Evolutionary conservation across 2,888 invertebrate species (phyloP).

Genomic region (Steromphala cineraria): DNA sequence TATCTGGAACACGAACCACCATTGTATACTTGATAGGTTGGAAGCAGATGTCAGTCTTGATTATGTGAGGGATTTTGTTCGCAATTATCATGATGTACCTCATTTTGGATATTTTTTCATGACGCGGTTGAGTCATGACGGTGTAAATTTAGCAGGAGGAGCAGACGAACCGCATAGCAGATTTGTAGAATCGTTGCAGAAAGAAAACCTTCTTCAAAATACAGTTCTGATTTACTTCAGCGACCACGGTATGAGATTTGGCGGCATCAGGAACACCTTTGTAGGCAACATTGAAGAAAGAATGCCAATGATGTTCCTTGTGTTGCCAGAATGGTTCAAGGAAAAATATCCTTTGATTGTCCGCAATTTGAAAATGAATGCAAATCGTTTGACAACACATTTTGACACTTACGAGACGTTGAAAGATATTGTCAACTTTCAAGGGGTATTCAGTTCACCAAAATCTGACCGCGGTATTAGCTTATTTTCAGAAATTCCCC

Average conservation of each 20-base stretch:
- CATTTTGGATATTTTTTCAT: conserved; percentile 91
- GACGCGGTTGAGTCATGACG: conserved; percentile 88
- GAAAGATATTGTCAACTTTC: conserved; percentile 78
- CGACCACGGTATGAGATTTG: conserved; percentile 93
- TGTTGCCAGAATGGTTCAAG: conserved; percentile 84
- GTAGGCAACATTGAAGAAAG: conserved; percentile 87
- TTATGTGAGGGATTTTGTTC: conserved; percentile 78
- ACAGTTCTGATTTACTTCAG: conserved; percentile 78
- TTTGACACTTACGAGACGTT: conserved; percentile 89
- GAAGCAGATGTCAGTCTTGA: conserved; percentile 83
- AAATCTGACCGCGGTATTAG: conserved; percentile 75
- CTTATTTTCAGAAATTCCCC: conserved; percentile 84
- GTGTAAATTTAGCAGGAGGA: conserved; percentile 84
- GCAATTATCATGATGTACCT: conserved; percentile 78
- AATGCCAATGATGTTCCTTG: conserved; percentile 85
- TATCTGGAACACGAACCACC: conserved; percentile 32
- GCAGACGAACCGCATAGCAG: conserved; percentile 82
- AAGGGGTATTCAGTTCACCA: background rate
- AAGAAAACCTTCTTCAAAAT: conserved; percentile 42
- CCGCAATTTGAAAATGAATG: conserved; percentile 82
- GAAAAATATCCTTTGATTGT: conserved; percentile 80
- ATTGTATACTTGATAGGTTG: conserved; percentile 83
- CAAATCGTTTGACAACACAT: conserved; percentile 83
- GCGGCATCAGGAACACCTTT: conserved; percentile 86
- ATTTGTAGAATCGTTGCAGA: conserved; percentile 78